Base-by-base conservation (phyloP, 2,113 vertebrate species). In the Odocoileus virginianus region DNA sequence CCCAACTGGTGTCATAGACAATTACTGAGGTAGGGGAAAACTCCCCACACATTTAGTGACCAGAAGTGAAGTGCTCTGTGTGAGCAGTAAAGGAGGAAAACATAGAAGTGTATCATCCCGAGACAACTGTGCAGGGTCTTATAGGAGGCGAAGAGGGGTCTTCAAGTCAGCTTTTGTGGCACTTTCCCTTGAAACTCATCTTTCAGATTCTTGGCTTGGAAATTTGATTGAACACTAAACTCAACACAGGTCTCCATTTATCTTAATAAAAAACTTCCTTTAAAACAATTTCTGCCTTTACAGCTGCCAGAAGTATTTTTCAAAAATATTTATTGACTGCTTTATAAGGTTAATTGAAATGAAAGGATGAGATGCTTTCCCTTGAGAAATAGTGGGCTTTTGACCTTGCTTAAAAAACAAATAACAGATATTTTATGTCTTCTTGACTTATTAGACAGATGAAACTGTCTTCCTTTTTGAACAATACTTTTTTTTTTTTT, bases 301-400 rank as follows among this genome's bases (percentile, higher is more conserved):
- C 0, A 67, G 45, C 16, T 95, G 30, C 43, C 94, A 97, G 78
- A 91, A 97, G 91, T 94, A 97, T 95, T 97, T 98, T 89, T 96
- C 81, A 94, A 92, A 97, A 82, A 87, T 87, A 95, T 96, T 87
- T 97, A 94, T 87, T 89, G 88, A 84, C 40, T 95, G 11, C 21
- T 86, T 97, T 95, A 93, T 90, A 97, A 98, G 97, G 95, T 95
- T 97, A 97, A 97, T 97, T 97, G 86, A 96, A 97, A 97, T 93
- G 84, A 91, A 97, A 87, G 16, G 2, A 89, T 61, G 28, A 47
- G 76, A 50, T 60, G 9, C 78, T 92, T 84, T 83, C 4, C 12
- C 45, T 94, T 87, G 81, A 97, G 95, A 97, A 94, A 98, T 67
- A 81, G n/a, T 84, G n/a, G 55, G 16, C 6, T 60, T 95, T 96